phyloP scores from a whole-genome alignment of 2,113 vertebrate species.

The Symphodus melops region DNA sequence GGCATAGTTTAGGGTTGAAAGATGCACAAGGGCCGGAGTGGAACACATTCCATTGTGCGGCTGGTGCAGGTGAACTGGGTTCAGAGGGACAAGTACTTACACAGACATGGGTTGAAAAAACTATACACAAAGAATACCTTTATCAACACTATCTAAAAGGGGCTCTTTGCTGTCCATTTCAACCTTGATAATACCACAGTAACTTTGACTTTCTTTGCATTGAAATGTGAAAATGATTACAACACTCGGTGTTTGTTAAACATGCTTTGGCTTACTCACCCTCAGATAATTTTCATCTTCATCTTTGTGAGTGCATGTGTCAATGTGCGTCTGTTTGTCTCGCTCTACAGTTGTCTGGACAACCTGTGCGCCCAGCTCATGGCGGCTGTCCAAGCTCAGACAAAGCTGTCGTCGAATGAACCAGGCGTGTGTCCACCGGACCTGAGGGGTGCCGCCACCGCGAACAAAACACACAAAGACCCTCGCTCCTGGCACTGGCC shows the following conservation, averaged over 20 bases:
- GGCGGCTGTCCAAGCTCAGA: slow-evolving; percentile 74
- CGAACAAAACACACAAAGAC: slow-evolving; percentile 77
- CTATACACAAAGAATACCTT: slow-evolving; percentile 2
- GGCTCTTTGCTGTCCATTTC: not conserved
- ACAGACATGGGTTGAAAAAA: slow-evolving; percentile 9
- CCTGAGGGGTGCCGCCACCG: slow-evolving; percentile 69
- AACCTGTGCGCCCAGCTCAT: slow-evolving; percentile 68
- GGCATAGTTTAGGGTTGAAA: slow-evolving; percentile 74
- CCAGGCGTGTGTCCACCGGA: slow-evolving; percentile 77
- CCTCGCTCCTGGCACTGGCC: slow-evolving; percentile 66
- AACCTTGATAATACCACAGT: no score
- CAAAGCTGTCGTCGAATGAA: slow-evolving; percentile 77
- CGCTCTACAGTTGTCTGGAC: slow-evolving; percentile 67
- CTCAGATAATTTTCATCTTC: slow-evolving; percentile 18
- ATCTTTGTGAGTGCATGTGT: not conserved
- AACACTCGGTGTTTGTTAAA: not conserved
- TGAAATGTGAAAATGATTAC: not conserved
- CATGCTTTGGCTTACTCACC: not conserved
- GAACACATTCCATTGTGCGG: slow-evolving; percentile 65
- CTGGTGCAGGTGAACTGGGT: slow-evolving; percentile 64
- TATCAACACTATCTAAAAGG: not conserved
- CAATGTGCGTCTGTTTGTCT: slow-evolving; percentile 31
- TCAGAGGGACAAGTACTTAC: slow-evolving; percentile 44
- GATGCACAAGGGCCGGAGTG: slow-evolving; percentile 61
- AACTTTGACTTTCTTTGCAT: not conserved